Conservation (phyloP, 35 echinoderm and acorn worm species). For the Eucidaris tribuloides region DNA sequence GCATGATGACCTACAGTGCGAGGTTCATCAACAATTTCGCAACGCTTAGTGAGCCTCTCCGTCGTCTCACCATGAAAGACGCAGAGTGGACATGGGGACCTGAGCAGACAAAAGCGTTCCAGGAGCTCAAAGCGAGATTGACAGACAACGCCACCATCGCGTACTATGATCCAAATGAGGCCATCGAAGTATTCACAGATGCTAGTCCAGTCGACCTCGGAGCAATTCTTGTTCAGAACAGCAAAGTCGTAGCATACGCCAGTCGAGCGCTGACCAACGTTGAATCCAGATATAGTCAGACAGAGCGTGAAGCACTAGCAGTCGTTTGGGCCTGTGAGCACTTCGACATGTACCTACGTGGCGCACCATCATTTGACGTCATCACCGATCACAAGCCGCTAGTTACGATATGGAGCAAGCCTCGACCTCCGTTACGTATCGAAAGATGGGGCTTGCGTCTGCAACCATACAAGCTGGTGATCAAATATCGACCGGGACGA, state of each 20-base stretch:
- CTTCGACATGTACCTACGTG: conserved; percentile 45
- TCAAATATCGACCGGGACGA: conserved; percentile 12
- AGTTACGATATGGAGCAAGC: conserved; percentile 14
- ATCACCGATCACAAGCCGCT: conserved; percentile 56
- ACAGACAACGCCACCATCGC: not conserved
- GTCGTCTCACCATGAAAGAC: conserved; percentile 28
- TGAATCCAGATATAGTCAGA: conserved; percentile 48
- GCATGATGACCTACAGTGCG: conserved; percentile 50
- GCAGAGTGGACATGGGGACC: conserved; percentile 19
- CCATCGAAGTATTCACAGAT: conserved; percentile 42
- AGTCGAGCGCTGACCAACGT: conserved; percentile 41
- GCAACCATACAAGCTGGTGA: conserved; percentile 16
- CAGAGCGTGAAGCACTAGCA: conserved; percentile 57
- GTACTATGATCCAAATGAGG: conserved; percentile 28
- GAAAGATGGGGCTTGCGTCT: conserved; percentile 30
- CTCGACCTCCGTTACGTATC: conserved; percentile 10
- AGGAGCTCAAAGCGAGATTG: conserved; percentile 12
- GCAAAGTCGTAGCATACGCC: conserved; percentile 30
- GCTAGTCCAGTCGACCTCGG: conserved; percentile 56
- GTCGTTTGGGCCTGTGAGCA: conserved; percentile 61
- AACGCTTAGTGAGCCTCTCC: conserved; percentile 39
- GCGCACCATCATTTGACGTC: conserved; percentile 3
- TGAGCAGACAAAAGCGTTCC: conserved; percentile 20
- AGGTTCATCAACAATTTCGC: conserved; percentile 46
- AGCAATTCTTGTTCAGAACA: conserved; percentile 39